Conservation (phyloP, 2,113 vertebrate species). For the Dromaius novaehollandiae region DNA sequence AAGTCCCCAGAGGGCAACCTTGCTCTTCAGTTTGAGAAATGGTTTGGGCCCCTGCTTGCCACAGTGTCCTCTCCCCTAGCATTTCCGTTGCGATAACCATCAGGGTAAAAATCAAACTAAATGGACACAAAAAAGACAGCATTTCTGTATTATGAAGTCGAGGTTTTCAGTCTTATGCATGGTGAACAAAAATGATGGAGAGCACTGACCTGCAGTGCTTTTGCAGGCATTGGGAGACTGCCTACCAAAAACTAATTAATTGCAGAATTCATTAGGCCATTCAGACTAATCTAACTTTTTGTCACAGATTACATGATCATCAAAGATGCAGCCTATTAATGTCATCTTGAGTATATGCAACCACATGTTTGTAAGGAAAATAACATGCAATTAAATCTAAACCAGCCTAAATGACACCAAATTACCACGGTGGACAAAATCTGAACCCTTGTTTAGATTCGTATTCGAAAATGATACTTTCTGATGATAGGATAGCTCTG, state of each 20-base stretch:
- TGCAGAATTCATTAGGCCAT: neutral
- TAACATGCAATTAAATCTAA: neutral
- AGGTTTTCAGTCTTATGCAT: neutral
- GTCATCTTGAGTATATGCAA: neutral
- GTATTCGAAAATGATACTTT: neutral
- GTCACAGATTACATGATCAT: neutral
- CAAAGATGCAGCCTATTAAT: neutral
- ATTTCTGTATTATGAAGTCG: neutral
- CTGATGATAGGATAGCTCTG: neutral
- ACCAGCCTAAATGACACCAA: neutral
- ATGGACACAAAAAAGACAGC: neutral
- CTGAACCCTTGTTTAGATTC: neutral
- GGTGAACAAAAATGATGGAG: neutral
- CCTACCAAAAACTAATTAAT: neutral
- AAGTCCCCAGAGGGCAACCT: slow-evolving; percentile 63
- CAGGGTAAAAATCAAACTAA: neutral
- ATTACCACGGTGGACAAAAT: neutral
- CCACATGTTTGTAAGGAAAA: neutral
- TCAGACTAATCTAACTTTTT: neutral
- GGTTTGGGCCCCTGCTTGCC: neutral
- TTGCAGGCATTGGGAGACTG: neutral
- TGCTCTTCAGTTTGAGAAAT: slow-evolving; percentile 24
- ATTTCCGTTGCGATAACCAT: neutral
- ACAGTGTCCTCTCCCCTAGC: neutral
- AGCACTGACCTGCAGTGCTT: neutral